These are phyloP conservation scores for Spinus pinus DNA, from an alignment of 2,797 vertebrate genomes.

Conservation along the genomic window DNA sequence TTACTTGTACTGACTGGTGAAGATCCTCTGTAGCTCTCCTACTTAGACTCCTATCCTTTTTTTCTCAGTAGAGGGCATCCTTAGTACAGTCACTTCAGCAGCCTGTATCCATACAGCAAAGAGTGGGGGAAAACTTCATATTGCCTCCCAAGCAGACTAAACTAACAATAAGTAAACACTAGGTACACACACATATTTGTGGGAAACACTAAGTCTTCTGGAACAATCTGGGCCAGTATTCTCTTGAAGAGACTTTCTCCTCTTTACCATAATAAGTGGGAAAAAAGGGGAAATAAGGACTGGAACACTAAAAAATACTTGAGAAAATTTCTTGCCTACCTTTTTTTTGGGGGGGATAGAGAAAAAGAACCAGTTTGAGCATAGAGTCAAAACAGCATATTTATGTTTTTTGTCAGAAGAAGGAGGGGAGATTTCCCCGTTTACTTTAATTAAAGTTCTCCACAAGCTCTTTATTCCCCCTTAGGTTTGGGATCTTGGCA, in stretches of 20 bases:
- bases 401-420: neutral
- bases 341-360: neutral
- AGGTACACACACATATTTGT: neutral
- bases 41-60: constrained; percentile 21
- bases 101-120: neutral
- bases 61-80: constrained; percentile 68
- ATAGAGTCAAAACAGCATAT: neutral
- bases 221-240: neutral
- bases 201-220: neutral
- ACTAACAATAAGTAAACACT: neutral
- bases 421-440: neutral
- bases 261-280: neutral
- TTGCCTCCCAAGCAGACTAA: constrained; percentile 5
- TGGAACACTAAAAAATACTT: neutral
- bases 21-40: neutral
- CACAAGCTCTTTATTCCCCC: neutral
- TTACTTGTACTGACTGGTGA: neutral
- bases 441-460: constrained; percentile 46
- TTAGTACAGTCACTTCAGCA: constrained; percentile 55
- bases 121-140: neutral
- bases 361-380: neutral
- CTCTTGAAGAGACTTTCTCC: neutral
- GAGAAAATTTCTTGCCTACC: neutral
- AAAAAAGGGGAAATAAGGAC: neutral
- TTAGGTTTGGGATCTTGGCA: constrained; percentile 53